Evolutionary conservation across 2,888 invertebrate genomes (phyloP).

Genomic region (Alsophila aescularia): DNA sequence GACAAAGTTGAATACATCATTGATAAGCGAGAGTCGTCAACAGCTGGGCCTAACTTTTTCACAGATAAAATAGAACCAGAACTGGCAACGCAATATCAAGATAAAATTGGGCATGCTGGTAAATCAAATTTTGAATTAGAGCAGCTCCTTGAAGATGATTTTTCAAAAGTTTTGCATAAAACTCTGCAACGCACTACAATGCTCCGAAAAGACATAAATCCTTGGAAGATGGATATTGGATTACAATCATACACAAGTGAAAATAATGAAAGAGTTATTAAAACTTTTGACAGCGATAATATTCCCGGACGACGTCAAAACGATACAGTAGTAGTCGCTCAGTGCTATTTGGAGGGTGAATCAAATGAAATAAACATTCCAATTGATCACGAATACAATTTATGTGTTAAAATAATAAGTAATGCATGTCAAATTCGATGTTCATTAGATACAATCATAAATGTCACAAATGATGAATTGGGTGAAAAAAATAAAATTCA

Average conservation of each 20-base stretch:
- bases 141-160: not conserved
- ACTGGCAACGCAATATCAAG: not conserved
- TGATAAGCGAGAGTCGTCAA: not conserved
- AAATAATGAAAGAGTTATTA: conserved; percentile 53
- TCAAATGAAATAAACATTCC: conserved; percentile 55
- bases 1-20: not conserved
- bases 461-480: not conserved
- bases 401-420: conserved; percentile 50
- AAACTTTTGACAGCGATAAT: conserved; percentile 48
- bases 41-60: not conserved
- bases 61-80: not conserved
- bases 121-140: not conserved
- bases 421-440: conserved; percentile 7
- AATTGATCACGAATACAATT: conserved; percentile 53
- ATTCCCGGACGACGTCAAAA: conserved; percentile 36
- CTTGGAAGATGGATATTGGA: conserved; percentile 50
- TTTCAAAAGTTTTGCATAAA: not conserved
- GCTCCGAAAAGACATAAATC: conserved; percentile 1
- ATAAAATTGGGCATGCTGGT: not conserved
- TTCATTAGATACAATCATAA: not conserved
- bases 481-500: not conserved
- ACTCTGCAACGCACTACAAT: not conserved
- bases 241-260: conserved; percentile 57
- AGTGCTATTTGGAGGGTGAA: conserved; percentile 44
- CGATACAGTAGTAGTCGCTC: conserved; percentile 50